A percentile compares a stretch with the other conserved stretches of the same genome.
These are phyloP conservation scores for Drosophila austrosaltans DNA, from an alignment of 2,888 invertebrate genomes.

Conservation along the genomic window DNA sequence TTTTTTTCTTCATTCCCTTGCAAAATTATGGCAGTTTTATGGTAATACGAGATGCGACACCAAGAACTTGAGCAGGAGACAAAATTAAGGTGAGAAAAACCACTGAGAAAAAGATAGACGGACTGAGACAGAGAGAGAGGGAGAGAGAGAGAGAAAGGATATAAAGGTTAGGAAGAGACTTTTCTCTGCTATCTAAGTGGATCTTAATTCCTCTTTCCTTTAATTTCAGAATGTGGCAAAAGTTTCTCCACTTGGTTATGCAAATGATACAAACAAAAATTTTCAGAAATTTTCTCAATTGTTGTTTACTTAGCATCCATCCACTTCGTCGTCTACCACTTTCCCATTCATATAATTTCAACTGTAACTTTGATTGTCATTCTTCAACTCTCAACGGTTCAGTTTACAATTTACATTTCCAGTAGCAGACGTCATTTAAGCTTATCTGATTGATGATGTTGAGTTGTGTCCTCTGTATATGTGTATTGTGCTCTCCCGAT, in stretches of 20 bases:
- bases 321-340: constrained; percentile 55
- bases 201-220: constrained; percentile 27
- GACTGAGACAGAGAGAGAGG: neutral
- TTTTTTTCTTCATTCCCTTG: constrained; percentile 46
- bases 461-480: constrained; percentile 32
- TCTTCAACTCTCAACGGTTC: constrained; percentile 67
- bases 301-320: constrained; percentile 67
- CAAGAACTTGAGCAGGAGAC: constrained; percentile 37
- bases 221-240: constrained; percentile 28
- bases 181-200: constrained; percentile 8
- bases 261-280: constrained; percentile 35
- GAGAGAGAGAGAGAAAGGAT: neutral
- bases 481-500: constrained; percentile 50
- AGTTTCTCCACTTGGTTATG: constrained; percentile 49
- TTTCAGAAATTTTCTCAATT: constrained; percentile 54
- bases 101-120: neutral
- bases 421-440: constrained; percentile 70
- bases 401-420: constrained; percentile 76
- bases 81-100: constrained; percentile 12
- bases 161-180: constrained; percentile 12
- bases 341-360: constrained; percentile 41
- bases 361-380: constrained; percentile 70
- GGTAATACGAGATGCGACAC: constrained; percentile 55
- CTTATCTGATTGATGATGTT: constrained; percentile 80
- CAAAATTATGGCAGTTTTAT: constrained; percentile 72